These are phyloP conservation scores for Caenorhabditis japonica DNA, from an alignment of 2,888 invertebrate genomes.

Conservation along the genomic window DNA sequence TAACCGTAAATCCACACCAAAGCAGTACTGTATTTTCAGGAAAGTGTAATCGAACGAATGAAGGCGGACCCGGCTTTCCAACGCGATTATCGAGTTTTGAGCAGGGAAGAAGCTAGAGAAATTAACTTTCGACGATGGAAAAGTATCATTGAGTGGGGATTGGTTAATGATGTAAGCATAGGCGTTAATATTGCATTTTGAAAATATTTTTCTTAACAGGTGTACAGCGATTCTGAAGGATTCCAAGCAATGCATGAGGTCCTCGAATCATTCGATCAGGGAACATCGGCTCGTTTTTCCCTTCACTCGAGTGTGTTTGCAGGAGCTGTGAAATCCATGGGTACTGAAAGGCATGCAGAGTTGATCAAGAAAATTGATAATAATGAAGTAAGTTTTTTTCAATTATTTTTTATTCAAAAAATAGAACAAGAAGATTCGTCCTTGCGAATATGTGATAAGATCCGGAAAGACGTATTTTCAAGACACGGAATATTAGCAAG, in stretches of 20 bases:
- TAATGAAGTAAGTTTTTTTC: slow-evolving; percentile 35
- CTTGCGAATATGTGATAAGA: too few relatives aligned
- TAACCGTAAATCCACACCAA: too few relatives aligned
- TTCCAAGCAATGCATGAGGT: slow-evolving; percentile 51
- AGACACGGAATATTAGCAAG: too few relatives aligned
- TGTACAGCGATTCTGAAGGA: slow-evolving; percentile 39
- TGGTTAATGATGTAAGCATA: slow-evolving; percentile 79
- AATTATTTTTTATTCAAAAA: background rate
- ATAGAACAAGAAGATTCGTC: background rate
- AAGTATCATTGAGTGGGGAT: slow-evolving; percentile 83
- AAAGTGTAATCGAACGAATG: slow-evolving; percentile 31
- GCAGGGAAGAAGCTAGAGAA: slow-evolving; percentile 81
- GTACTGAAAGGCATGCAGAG: slow-evolving; percentile 77
- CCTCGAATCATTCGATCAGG: slow-evolving; percentile 65
- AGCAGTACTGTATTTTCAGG: slow-evolving; percentile 12
- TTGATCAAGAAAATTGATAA: slow-evolving; percentile 73
- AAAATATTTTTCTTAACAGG: slow-evolving; percentile 7
- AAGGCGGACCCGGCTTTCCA: slow-evolving; percentile 46
- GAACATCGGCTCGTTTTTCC: slow-evolving; percentile 57
- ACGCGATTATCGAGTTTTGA: slow-evolving; percentile 63
- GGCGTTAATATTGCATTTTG: background rate
- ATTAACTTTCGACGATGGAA: slow-evolving; percentile 79
- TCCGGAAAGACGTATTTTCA: too few relatives aligned
- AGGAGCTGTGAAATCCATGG: slow-evolving; percentile 78
- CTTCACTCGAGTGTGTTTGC: slow-evolving; percentile 75